Evolutionary conservation across 1,140 invertebrate species (phyloP).

Genomic region (Pararge aegeria): DNA sequence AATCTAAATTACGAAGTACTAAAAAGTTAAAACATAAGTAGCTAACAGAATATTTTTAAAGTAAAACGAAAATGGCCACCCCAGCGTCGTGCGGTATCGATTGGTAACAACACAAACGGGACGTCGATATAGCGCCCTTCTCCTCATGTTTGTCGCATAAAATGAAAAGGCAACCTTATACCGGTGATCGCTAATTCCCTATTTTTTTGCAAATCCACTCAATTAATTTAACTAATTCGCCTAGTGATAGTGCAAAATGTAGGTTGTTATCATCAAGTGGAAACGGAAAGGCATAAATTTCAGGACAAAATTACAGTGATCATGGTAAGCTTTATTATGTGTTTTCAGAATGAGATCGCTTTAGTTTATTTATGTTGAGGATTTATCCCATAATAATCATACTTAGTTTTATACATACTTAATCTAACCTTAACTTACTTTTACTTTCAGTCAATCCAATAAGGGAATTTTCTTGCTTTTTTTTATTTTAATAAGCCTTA

Average conservation of each 20-base stretch:
- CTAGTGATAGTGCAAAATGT: constrained; percentile 32
- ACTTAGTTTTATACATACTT: no score
- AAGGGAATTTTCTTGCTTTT: no score
- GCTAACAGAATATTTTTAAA: not conserved
- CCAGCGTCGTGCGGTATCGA: constrained; percentile 60
- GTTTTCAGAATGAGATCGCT: not conserved
- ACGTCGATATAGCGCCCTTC: constrained; percentile 44
- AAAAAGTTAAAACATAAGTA: not conserved
- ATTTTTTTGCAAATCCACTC: constrained; percentile 26
- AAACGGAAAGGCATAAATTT: constrained; percentile 8
- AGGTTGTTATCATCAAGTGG: not conserved
- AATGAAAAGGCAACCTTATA: constrained; percentile 50
- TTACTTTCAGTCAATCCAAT: no score
- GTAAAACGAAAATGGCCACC: constrained; percentile 45
- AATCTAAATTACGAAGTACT: not conserved
- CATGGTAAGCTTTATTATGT: constrained; percentile 30
- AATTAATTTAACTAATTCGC: constrained; percentile 2
- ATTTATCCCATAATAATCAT: no score
- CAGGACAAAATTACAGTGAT: constrained; percentile 15
- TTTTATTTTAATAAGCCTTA: no score
- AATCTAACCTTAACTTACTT: no score
- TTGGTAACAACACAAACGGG: constrained; percentile 52
- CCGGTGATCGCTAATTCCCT: constrained; percentile 27
- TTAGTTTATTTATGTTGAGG: not conserved
- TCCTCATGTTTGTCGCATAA: constrained; percentile 67